Evolutionary conservation across 2,888 invertebrate genomes (phyloP).

Genomic region (Cylloceria caligata): DNA sequence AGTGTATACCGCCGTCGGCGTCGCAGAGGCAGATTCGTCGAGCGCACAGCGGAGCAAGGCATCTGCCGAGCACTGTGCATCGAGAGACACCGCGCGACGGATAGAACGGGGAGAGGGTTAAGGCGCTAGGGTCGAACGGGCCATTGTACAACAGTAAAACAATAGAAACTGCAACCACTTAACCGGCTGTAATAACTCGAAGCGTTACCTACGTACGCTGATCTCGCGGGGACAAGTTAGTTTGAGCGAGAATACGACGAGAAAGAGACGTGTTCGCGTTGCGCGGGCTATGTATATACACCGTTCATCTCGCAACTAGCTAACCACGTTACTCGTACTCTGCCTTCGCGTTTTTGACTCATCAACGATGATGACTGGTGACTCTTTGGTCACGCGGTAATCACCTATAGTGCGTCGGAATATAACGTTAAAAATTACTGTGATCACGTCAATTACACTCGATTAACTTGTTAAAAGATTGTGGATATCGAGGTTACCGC

Average conservation of each 20-base stretch:
- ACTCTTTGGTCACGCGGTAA: neutral
- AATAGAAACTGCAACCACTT: slow-evolving; percentile 82
- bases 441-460: neutral
- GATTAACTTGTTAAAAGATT: neutral
- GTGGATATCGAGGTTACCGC: neutral
- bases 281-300: too few relatives aligned
- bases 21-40: slow-evolving; percentile 22
- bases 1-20: slow-evolving; percentile 60
- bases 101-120: slow-evolving; percentile 62
- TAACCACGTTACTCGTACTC: too few relatives aligned
- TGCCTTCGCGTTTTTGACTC: too few relatives aligned
- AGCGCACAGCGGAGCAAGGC: slow-evolving; percentile 60
- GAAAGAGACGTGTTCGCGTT: slow-evolving; percentile 45
- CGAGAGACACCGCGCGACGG: neutral
- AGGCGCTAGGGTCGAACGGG: slow-evolving; percentile 79
- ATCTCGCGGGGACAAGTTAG: slow-evolving; percentile 66
- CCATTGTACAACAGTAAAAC: slow-evolving; percentile 82
- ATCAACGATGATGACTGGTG: too few relatives aligned
- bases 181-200: slow-evolving; percentile 80
- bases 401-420: neutral
- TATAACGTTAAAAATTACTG: neutral
- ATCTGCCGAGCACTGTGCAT: slow-evolving; percentile 47
- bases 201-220: slow-evolving; percentile 72
- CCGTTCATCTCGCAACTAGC: too few relatives aligned
- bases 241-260: slow-evolving; percentile 45